A percentile compares a stretch with the other conserved stretches of the same genome.
phyloP scores from a whole-genome alignment of 2,113 vertebrate genomes.

The Meles meles region DNA sequence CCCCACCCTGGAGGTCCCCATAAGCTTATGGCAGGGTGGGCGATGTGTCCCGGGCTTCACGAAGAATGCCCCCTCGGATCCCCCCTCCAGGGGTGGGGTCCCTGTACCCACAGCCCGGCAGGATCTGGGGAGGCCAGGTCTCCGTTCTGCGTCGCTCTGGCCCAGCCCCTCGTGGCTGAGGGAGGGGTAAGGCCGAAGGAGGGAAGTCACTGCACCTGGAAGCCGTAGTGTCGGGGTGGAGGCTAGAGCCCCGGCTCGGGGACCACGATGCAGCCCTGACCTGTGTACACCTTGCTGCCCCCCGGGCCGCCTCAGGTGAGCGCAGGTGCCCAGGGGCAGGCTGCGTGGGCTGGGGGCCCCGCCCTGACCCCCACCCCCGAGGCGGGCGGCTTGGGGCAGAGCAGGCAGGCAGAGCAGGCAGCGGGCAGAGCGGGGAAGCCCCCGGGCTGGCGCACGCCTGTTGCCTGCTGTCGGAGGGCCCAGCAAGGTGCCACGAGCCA shows the following conservation, averaged over 20 bases:
- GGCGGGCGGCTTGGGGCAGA: neutral
- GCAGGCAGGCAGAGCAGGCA: neutral
- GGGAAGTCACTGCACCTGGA: neutral
- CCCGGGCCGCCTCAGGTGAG: neutral
- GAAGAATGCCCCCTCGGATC: too few species aligned
- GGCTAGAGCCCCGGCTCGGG: neutral
- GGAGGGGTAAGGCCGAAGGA: neutral
- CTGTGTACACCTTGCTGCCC: neutral
- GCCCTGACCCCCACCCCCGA: neutral
- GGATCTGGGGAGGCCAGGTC: neutral
- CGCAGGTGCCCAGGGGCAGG: neutral
- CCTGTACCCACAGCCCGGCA: neutral
- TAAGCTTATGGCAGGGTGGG: neutral
- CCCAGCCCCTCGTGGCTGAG: neutral
- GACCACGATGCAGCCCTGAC: too few species aligned
- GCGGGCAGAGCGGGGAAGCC: neutral
- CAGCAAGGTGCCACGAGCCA: neutral
- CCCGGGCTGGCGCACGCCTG: neutral
- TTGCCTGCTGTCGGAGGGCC: neutral
- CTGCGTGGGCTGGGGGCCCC: neutral
- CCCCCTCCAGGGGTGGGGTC: neutral
- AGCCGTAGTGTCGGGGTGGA: neutral
- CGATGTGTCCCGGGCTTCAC: fast-evolving
- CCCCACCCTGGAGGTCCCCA: neutral
- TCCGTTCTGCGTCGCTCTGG: neutral